Percentiles rank a stretch among this genome's conserved stretches.
Evolutionary conservation across 2,888 invertebrate genomes (phyloP).

Genomic region (Listrodromus nycthemerus): DNA sequence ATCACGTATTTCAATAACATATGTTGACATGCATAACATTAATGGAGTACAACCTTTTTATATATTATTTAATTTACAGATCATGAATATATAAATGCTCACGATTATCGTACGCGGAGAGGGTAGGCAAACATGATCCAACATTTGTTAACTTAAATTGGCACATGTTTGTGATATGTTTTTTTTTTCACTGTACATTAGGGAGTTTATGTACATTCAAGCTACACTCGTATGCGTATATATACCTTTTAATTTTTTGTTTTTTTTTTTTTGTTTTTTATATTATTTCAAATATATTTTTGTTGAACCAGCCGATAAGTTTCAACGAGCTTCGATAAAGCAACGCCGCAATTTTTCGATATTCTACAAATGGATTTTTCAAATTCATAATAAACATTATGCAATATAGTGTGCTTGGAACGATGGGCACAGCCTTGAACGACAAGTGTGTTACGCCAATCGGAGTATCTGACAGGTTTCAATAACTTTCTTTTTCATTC

Average conservation of each 20-base stretch:
- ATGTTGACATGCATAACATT: constrained; percentile 36
- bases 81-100: constrained; percentile 40
- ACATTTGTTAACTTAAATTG: constrained; percentile 45
- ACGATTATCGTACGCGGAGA: constrained; percentile 27
- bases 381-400: constrained; percentile 21
- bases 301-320: not conserved
- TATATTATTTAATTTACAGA: constrained; percentile 36
- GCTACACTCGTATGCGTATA: not conserved
- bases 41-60: constrained; percentile 14
- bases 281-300: not conserved
- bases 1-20: constrained; percentile 9
- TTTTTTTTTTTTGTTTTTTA: constrained; percentile 3
- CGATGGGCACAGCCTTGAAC: constrained; percentile 3
- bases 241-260: not conserved
- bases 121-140: constrained; percentile 36
- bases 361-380: constrained; percentile 20
- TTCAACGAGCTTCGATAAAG: constrained; percentile 13
- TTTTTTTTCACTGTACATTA: constrained; percentile 35
- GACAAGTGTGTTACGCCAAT: constrained; percentile 25
- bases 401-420: constrained; percentile 6
- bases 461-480: constrained; percentile 23
- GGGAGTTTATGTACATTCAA: constrained; percentile 39
- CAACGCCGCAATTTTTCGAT: constrained; percentile 2
- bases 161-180: constrained; percentile 51
- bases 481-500: constrained; percentile 7